Base-by-base conservation (phyloP, 2,888 invertebrate species). In the Hypomecis atomaria region DNA sequence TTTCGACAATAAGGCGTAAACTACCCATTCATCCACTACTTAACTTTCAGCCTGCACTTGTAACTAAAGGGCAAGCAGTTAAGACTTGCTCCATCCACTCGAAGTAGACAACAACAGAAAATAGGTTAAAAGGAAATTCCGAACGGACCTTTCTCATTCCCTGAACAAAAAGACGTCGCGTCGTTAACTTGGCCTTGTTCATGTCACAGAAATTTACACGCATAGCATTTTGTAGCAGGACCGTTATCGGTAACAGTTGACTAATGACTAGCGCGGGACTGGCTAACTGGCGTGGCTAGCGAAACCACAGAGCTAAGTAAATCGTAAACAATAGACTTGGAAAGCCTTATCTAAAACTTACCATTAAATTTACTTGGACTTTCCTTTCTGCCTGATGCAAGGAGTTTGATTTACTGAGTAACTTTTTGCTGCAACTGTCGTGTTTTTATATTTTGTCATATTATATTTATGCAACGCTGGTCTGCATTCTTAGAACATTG, bases 121-220 rank as follows among this genome's bases (percentile, higher is more conserved):
- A 69, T 55, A 57, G 65, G 66, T 67, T 69, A 69, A 70, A 72
- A 74, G 69, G 55, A 69, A 72, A 70, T 68, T 70, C 62, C 63
- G 56, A 69, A 74, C 65, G 62, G 67, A 59, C 65, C 71, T 76
- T 75, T 72, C 68, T 67, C 67, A 61, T 74, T 71, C 61, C 58
- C 47, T 65, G 64, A 71, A 74, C 72, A 57, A 71, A 73, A 74
- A 74, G 65, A 49, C 62, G 56, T 76, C 74, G 76, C 73, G 58
- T 77, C 73, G 75, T 73, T 75, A 78, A 73, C 59, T 64, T 63
- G 60, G 71, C 72, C 73, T 74, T 74, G 75, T 75, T 71, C 70
- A 68, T 71, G 76, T 74, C 74, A 73, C 72, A 75, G 76, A 76
- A 76, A 79, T 78, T 78, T 77, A 76, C 73, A 71, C 67, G 60